Evolutionary conservation across 2,113 vertebrate species (phyloP), one percentile per base, ranked within the genome.

Genomic region (Leucosticte australis): DNA sequence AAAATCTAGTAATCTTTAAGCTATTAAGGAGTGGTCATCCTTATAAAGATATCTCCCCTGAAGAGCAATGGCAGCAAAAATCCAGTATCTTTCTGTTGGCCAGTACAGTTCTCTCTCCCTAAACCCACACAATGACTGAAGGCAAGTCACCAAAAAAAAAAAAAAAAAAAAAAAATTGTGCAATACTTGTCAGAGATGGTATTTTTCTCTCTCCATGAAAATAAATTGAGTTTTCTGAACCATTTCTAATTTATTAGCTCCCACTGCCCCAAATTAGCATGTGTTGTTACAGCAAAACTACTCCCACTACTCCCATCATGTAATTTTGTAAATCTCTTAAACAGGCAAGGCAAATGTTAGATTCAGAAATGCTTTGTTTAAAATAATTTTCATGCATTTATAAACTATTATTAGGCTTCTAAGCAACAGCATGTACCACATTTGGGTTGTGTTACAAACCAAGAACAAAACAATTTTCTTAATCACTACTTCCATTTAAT

Each of bases 351-450:
- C 33, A 94, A 93, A 83, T 37, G 27, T 78, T 80, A 91, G 47
- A 63, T 60, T 79, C 57, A 87, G 73, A 94, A 96, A 90, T n/a
- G 42, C 44, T 92, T 76, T 10, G 31, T 50, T 93, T 88, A 91
- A 78, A 92, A 64, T 79, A 83, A 91, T 79, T 82, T 69, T 9
- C 60, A 91, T 52, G 17, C 16, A 14, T 85, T 95, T 88, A 68
- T 82, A 86, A 90, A 69, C 90, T 90, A 79, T 83, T 91, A 89
- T 56, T 86, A 88, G 49, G 67, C 74, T 89, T 87, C 67, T 81
- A 89, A 91, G 75, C 39, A 53, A 92, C 4, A 90, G 33, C 75
- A 70, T 37, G 59, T 56, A 87, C 37, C 41, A 83, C 24, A 42
- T 63, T 73, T 83, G 49, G 42, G 64, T 33, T 84, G 80, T 30